Evolutionary conservation across 2,888 invertebrate genomes (phyloP).

Genomic region (Noctua pronuba): DNA sequence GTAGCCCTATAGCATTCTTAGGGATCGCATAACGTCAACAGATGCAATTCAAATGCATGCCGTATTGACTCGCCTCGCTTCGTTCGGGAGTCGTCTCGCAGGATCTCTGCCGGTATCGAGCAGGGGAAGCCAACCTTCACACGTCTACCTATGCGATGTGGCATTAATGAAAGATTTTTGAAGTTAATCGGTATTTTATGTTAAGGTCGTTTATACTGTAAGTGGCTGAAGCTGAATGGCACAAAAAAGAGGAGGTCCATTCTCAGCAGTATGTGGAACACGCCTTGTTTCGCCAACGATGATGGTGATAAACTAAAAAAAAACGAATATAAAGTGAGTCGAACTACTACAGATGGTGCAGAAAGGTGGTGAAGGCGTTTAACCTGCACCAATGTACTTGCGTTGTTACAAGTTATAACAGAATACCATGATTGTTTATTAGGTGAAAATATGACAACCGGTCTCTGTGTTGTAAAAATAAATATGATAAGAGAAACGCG

Average conservation of each 20-base stretch:
- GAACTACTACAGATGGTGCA: neutral
- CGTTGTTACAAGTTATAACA: neutral
- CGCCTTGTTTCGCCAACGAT: neutral
- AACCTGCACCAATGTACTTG: neutral
- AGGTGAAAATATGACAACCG: neutral
- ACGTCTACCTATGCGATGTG: neutral
- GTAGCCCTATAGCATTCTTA: slow-evolving; percentile 24
- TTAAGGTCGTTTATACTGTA: neutral
- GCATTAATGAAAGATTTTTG: neutral
- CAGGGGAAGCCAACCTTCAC: slow-evolving; percentile 17
- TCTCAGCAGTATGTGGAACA: too few relatives aligned
- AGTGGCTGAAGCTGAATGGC: neutral
- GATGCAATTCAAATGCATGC: slow-evolving; percentile 70
- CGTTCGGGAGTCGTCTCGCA: slow-evolving; percentile 17
- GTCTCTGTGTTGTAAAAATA: neutral
- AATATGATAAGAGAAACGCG: neutral
- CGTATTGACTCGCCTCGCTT: slow-evolving; percentile 49
- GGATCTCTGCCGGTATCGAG: slow-evolving; percentile 14
- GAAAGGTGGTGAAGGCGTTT: too few relatives aligned
- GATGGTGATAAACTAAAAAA: too few relatives aligned
- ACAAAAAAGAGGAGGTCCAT: neutral
- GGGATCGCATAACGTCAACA: slow-evolving; percentile 62
- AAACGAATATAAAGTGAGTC: neutral
- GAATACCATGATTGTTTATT: neutral
- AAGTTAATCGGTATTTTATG: too few relatives aligned